These are phyloP conservation scores for Macrotrachela quadricornifera DNA, from an alignment of 1,140 invertebrate species.

Conservation along the genomic window DNA sequence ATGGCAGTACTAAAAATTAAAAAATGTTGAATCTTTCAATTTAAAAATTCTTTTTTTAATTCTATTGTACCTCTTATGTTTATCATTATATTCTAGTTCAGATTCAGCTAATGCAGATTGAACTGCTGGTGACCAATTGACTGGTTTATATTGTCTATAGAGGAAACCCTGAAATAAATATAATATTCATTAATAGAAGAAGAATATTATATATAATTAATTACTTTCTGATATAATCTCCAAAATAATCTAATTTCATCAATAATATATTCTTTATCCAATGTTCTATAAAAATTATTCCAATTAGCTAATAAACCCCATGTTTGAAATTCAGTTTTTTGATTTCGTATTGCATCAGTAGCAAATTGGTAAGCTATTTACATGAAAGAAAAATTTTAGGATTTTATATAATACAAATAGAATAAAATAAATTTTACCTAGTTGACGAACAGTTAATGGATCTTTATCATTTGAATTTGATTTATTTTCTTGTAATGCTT, in stretches of 20 bases:
- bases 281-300: conserved; percentile 57
- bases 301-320: conserved; percentile 87
- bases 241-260: conserved; percentile 60
- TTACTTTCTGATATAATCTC: conserved; percentile 50
- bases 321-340: conserved; percentile 53
- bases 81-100: conserved; percentile 5
- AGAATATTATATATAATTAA: conserved; percentile 11
- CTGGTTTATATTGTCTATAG: conserved; percentile 61
- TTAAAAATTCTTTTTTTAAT: no score
- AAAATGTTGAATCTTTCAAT: no score
- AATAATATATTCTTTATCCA: conserved; percentile 49
- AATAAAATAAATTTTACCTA: neutral
- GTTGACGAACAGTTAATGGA: neutral
- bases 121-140: conserved; percentile 77
- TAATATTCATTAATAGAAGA: conserved; percentile 10
- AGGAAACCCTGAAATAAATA: neutral
- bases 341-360: conserved; percentile 44
- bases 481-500: conserved; percentile 35
- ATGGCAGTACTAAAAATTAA: neutral
- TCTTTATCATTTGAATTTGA: neutral
- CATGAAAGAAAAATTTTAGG: no score
- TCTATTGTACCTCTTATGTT: conserved; percentile 6
- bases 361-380: conserved; percentile 52
- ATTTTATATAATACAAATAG: neutral
- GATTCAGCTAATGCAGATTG: conserved; percentile 8